Percentiles rank a stretch among this genome's conserved stretches.
Evolutionary conservation across 2,113 vertebrate genomes (phyloP).

Genomic region (Circaetus gallicus): DNA sequence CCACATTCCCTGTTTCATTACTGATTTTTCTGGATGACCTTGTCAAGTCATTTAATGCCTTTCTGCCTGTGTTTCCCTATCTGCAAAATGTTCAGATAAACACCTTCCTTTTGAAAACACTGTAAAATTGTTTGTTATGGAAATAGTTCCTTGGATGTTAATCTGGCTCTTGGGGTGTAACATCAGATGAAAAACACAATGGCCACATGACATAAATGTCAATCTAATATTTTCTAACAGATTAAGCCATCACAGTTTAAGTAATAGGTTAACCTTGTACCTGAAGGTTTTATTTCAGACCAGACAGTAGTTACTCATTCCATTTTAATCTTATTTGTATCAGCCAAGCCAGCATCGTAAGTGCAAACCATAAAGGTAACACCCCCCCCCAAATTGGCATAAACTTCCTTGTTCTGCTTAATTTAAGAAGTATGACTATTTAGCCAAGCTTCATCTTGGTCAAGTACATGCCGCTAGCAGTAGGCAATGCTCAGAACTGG

Average conservation of each 20-base stretch:
- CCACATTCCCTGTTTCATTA: background rate
- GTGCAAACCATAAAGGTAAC: background rate
- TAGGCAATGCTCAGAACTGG: background rate
- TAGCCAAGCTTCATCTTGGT: background rate
- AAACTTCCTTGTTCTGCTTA: background rate
- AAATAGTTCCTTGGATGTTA: background rate
- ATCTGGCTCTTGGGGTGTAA: background rate
- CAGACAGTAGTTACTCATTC: background rate
- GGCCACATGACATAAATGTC: background rate
- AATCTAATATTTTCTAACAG: background rate
- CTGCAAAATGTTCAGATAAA: background rate
- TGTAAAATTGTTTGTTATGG: background rate
- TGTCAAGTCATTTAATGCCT: slow-evolving; percentile 24
- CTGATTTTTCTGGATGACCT: background rate
- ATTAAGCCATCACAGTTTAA: background rate
- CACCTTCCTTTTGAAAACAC: background rate
- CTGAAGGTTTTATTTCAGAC: background rate
- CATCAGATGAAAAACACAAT: background rate
- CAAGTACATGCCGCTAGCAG: background rate
- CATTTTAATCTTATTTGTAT: background rate
- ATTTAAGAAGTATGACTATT: background rate
- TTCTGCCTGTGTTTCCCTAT: background rate
- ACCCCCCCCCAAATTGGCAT: rapidly evolving
- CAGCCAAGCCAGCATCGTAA: background rate
- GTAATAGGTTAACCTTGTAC: background rate